Conservation (phyloP, 2,888 invertebrate species). For the Esperia sulphurella region DNA sequence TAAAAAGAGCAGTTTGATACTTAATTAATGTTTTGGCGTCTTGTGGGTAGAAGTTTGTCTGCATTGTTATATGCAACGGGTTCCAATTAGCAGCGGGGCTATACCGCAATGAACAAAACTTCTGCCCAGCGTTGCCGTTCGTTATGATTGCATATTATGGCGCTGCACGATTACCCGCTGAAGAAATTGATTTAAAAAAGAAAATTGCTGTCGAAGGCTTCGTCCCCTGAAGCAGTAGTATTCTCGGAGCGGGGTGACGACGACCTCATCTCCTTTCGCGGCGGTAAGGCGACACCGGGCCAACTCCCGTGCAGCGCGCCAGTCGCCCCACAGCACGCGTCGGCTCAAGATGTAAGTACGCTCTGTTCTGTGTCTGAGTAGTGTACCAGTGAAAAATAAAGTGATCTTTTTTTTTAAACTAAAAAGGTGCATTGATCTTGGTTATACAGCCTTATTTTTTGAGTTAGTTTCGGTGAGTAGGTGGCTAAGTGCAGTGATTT, state of each 20-base stretch:
- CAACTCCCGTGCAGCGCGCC: constrained; percentile 52
- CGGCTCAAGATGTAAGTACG: constrained; percentile 78
- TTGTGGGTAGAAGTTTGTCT: too few species aligned
- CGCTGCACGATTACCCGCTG: too few species aligned
- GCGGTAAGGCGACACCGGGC: constrained; percentile 75
- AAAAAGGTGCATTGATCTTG: constrained; percentile 55
- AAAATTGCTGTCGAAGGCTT: constrained; percentile 4
- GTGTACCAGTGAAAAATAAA: constrained; percentile 53
- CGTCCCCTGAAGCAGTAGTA: constrained; percentile 35
- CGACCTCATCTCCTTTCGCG: constrained; percentile 69
- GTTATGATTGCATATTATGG: too few species aligned
- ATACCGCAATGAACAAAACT: too few species aligned
- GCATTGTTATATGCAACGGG: too few species aligned
- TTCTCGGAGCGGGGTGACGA: constrained; percentile 56
- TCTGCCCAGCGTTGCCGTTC: too few species aligned
- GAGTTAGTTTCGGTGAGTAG: constrained; percentile 49
- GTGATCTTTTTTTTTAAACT: constrained; percentile 44
- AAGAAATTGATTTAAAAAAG: too few species aligned
- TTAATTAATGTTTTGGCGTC: too few species aligned
- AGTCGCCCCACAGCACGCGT: constrained; percentile 79
- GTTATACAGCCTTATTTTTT: constrained; percentile 13
- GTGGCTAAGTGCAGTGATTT: constrained; percentile 18
- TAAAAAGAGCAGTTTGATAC: too few species aligned
- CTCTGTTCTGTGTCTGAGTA: constrained; percentile 55
- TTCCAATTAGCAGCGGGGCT: too few species aligned